Evolutionary conservation across 2,113 vertebrate genomes (phyloP).

Genomic region (Typhlomys cinereus): DNA sequence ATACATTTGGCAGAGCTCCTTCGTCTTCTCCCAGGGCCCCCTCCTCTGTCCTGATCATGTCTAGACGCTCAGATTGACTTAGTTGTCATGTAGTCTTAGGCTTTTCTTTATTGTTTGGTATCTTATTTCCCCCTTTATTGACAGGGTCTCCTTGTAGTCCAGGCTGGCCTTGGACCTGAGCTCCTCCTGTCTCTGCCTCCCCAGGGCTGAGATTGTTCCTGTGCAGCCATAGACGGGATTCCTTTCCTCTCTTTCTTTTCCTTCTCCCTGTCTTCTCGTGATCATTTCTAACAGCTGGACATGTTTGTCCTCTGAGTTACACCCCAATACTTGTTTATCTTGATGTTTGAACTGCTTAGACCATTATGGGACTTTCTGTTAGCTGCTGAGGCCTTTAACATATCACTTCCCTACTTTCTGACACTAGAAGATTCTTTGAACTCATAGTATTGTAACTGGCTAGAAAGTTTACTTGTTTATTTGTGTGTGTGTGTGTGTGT

Average conservation of each 20-base stretch:
- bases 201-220: not conserved
- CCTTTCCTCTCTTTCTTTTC: not conserved
- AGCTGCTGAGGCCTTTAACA: not conserved
- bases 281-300: constrained; percentile 1
- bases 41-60: not conserved
- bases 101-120: not conserved
- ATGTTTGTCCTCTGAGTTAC: not conserved
- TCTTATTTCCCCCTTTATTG: not conserved
- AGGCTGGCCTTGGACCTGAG: not conserved
- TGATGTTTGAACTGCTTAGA: not conserved
- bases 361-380: not conserved
- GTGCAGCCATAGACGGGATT: not conserved
- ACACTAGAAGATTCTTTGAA: not conserved
- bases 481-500: too few relatives aligned
- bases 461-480: too few relatives aligned
- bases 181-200: not conserved
- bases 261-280: not conserved
- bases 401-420: not conserved
- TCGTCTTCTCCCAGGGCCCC: not conserved
- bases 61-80: not conserved
- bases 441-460: not conserved
- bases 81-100: not conserved
- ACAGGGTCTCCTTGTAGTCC: not conserved
- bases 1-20: not conserved
- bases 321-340: not conserved